Evolutionary conservation across 1,140 invertebrate species (phyloP).

Genomic region (Ceratosolen fusciceps): DNA sequence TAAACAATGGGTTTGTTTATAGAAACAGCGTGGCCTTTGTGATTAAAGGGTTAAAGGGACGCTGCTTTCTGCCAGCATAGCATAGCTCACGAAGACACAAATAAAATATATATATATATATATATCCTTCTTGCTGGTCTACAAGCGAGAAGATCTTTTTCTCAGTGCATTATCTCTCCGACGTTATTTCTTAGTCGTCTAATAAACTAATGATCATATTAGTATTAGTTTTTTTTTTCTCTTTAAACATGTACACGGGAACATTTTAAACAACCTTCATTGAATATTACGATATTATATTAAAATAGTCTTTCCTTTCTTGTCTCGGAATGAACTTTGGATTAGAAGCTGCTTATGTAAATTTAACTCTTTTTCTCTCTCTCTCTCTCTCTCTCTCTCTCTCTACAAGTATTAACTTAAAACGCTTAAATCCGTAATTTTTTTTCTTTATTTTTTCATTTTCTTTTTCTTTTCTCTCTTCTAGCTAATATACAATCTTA

Average conservation of each 20-base stretch:
- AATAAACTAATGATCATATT: neutral
- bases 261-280: conserved; percentile 22
- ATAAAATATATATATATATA: too few species aligned
- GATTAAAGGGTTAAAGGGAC: too few species aligned
- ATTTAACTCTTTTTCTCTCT: too few species aligned
- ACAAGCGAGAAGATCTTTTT: conserved; percentile 13
- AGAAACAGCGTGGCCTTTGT: too few species aligned
- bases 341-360: conserved; percentile 32
- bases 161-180: conserved; percentile 11
- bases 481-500: conserved; percentile 24
- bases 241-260: conserved; percentile 2
- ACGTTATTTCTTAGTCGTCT: neutral
- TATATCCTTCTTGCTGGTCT: neutral
- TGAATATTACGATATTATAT: conserved; percentile 42
- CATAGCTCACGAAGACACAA: too few species aligned
- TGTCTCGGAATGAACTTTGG: conserved; percentile 34
- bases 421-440: conserved; percentile 17
- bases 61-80: too few species aligned
- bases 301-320: conserved; percentile 45
- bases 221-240: too few species aligned
- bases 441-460: too few species aligned
- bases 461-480: too few species aligned
- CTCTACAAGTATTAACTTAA: conserved; percentile 38
- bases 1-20: too few species aligned
- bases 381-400: too few species aligned